Evolutionary conservation across 2,113 vertebrate species (phyloP), one percentile per base, ranked within the genome.

Genomic region (Mugil cephalus): DNA sequence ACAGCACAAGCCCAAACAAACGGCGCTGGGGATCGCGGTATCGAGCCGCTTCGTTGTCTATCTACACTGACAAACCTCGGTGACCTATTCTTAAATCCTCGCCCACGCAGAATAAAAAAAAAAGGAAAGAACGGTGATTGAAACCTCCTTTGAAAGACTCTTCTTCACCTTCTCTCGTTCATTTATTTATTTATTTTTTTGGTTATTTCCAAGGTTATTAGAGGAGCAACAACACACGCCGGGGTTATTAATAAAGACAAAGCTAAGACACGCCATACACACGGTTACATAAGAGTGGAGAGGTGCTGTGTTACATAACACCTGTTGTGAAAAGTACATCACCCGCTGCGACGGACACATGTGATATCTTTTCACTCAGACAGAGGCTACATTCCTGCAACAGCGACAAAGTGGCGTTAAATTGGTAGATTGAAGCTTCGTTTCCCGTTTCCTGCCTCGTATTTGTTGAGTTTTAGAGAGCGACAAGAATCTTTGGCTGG

Each of bases 281-380:
- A 13, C 9, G 42, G 65, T 93, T 90, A 78, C 60, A 74, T 88
- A 90, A 90, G 56, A 76, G 45, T 35, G 39, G 68, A 84, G 43
- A 79, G 50, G 34, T 40, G 43, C 21, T 34, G 43, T 39, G 69
- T 89, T 87, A 81, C n/a, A 10, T 69, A 88, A 91, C 59, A 64
- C 60, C 60, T 78, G 79, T 70, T 64, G 67, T 17, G 45, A 48
- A 82, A 61, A 73, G 48, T 52, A 35, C 62, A 70, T 42, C 19
- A 42, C 66, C 69, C 85, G 83, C 76, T 84, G 82, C 38, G 79
- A 67, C 53, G 45, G 77, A 53, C 45, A 56, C 19, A 38, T 48
- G 13, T 43, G 17, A 42, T n/a, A 10, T 60, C 10, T 62, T 68
- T 68, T 58, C 48, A 21, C 58, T 12, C 36, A 72, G 30, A 65